Base-by-base conservation (phyloP, 2,888 invertebrate species). In the Cosmia pyralina region DNA sequence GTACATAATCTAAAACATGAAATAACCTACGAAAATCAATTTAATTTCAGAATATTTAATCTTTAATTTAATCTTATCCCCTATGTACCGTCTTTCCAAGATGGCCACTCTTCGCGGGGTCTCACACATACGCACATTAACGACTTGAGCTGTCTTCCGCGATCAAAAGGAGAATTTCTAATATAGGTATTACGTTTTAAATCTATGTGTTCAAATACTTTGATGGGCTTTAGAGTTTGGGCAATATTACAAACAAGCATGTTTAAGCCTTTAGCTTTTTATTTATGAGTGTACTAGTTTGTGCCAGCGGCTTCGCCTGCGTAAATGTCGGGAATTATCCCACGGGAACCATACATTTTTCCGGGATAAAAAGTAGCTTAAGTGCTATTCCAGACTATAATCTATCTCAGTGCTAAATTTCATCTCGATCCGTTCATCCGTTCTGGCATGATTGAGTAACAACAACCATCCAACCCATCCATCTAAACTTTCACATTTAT, bases 131-230 rank as follows among this genome's bases (percentile, higher is more conserved):
- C 73, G 55, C 57, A 65, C 74, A 77, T 38, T 66, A 67, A 68
- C 72, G 80, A 72, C 77, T 71, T 62, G 7, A 72, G 69, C 72
- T 72, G 69, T 72, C 75, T 77, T 38, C 6, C 22, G 46, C 64
- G 76, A 78, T 82, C 76, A 84, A 85, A 84, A 78, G 75, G 69
- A 75, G 64, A 67, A 76, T 77, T 75, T 72, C 76, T 84, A 83
- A 85, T 81, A 77, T 78, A n/a, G n/a, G n/a, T n/a, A 83, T 84
- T 82, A 84, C 80, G 73, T 72, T 75, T 84, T 77, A 82, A 84
- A 76, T 77, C 72, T 72, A 75, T 70, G 75, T 68, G 48, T 78
- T 68, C 70, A 79, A 63, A 65, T 57, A 70, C 70, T 78, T 79
- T 82, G 69, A 82, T 78, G 41, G 67, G 69, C 75, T 75, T 71